phyloP scores from a whole-genome alignment of 2,113 vertebrate genomes.

The Oryzias javanicus region DNA sequence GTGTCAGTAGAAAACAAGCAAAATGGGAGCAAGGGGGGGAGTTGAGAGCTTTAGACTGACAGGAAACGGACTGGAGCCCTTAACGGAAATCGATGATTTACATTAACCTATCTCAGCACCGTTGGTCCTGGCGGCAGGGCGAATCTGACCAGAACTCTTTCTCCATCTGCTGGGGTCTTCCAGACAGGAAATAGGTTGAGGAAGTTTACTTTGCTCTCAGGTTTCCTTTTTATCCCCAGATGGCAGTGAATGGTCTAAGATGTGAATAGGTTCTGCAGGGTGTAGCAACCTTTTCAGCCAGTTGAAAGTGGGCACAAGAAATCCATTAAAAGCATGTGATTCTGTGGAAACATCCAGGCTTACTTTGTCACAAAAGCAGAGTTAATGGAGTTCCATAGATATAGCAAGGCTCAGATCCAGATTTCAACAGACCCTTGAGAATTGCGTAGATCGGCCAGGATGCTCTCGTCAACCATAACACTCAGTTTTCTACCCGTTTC shows the following conservation, averaged over 20 bases:
- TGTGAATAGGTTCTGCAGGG: constrained; percentile 56
- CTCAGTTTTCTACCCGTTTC: constrained; percentile 39
- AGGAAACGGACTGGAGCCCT: constrained; percentile 56
- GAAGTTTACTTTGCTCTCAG: constrained; percentile 71
- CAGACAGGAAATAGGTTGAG: constrained; percentile 70
- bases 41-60: constrained; percentile 48
- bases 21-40: constrained; percentile 40
- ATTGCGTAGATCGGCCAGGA: not conserved
- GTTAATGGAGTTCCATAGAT: constrained; percentile 33
- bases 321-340: constrained; percentile 59
- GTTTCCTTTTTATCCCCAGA: constrained; percentile 62
- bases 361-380: constrained; percentile 20
- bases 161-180: constrained; percentile 57
- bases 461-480: constrained; percentile 22
- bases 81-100: constrained; percentile 75
- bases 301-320: constrained; percentile 16
- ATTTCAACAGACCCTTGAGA: constrained; percentile 14
- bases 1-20: constrained; percentile 31
- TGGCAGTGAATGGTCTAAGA: constrained; percentile 61
- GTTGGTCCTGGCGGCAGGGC: constrained; percentile 52
- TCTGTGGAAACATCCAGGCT: constrained; percentile 27
- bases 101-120: constrained; percentile 68
- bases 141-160: constrained; percentile 59
- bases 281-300: constrained; percentile 43
- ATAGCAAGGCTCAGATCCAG: not conserved